Conservation (phyloP, 2,888 invertebrate genomes). For the Lepidocyrtoides sp. region DNA sequence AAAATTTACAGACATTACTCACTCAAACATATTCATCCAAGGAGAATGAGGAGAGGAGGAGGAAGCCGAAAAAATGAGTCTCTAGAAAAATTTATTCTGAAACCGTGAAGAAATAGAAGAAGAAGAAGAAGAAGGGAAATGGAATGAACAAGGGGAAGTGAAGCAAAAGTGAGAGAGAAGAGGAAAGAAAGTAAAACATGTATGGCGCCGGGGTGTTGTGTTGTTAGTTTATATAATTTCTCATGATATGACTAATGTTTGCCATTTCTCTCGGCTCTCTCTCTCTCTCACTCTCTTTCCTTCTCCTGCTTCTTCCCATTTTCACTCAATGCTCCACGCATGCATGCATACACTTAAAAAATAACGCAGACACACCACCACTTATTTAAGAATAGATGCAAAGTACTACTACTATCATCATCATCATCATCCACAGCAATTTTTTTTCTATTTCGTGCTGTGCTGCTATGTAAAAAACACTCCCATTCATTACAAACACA, state of each 20-base stretch:
- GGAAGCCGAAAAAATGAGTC: slow-evolving; percentile 60
- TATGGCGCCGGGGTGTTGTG: slow-evolving; percentile 71
- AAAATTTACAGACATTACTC: slow-evolving; percentile 74
- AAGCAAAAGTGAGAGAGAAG: slow-evolving; percentile 28
- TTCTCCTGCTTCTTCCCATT: slow-evolving; percentile 59
- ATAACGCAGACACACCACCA: slow-evolving; percentile 10
- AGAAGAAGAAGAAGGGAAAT: slow-evolving; percentile 52
- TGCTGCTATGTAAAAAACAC: slow-evolving; percentile 1
- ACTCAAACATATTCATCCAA: slow-evolving; percentile 64
- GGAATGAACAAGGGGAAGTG: slow-evolving; percentile 44
- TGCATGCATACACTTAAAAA: neutral
- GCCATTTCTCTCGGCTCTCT: slow-evolving; percentile 82
- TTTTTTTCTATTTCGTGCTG: slow-evolving; percentile 32
- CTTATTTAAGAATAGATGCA: slow-evolving; percentile 51
- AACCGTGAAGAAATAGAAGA: too few relatives aligned
- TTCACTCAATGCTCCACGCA: slow-evolving; percentile 50
- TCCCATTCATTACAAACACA: slow-evolving; percentile 50
- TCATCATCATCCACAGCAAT: too few relatives aligned
- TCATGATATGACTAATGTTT: slow-evolving; percentile 84
- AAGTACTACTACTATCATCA: slow-evolving; percentile 27
- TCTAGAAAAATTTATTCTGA: slow-evolving; percentile 64
- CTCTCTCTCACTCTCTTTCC: too few relatives aligned
- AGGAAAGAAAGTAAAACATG: slow-evolving; percentile 58
- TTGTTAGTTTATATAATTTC: slow-evolving; percentile 75
- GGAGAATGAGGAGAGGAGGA: slow-evolving; percentile 17